Base-by-base conservation (phyloP, 2,797 vertebrate species). In the Peromyscus melanophrys region DNA sequence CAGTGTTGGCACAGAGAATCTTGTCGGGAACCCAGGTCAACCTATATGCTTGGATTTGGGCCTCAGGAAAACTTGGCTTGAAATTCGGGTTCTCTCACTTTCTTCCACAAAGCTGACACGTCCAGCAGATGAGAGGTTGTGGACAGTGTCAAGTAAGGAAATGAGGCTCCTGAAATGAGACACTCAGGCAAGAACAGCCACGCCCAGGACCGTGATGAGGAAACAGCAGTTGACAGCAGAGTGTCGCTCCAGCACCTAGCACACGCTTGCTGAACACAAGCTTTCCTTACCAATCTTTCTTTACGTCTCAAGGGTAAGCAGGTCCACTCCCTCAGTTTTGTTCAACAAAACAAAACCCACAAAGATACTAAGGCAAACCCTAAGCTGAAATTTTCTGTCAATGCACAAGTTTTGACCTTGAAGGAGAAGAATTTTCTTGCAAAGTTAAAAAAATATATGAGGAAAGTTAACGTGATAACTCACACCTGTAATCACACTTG, bases 351-450 rank as follows among this genome's bases (percentile, higher is more conserved):
- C 31, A 77, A 83, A 75, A 52, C n/a, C 55, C 37, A 65, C 27
- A 61, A 82, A 55, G 31, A 95, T 16, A 89, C 2, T 34, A 21
- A 89, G 69, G 83, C 1, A 29, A 4, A 7, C 43, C 13, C 49
- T 14, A 75, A 49, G 46, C n/a, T 63, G 63, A 87, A 90, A 90
- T 61, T 76, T 91, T 69, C 57, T 71, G 37, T 80, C 52, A 31
- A 49, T 12, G 46, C 14, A 57, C 2, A 7, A 46, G 40, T 86
- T 91, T 69, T 77, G 37, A 80, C 27, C 55, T 83, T 76, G 25
- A 52, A 52, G 13, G 25, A 65, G 16, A 34, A 95, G 21, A 88
- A 85, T 46, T 86, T 92, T 85, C 95, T 89, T 90, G 31, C 83
- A 34, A 69, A 86, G 25, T 49, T n/a, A 23, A 63, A 71, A 46